Conservation (phyloP, 2,888 invertebrate genomes). For the Uloborus plumipes region DNA sequence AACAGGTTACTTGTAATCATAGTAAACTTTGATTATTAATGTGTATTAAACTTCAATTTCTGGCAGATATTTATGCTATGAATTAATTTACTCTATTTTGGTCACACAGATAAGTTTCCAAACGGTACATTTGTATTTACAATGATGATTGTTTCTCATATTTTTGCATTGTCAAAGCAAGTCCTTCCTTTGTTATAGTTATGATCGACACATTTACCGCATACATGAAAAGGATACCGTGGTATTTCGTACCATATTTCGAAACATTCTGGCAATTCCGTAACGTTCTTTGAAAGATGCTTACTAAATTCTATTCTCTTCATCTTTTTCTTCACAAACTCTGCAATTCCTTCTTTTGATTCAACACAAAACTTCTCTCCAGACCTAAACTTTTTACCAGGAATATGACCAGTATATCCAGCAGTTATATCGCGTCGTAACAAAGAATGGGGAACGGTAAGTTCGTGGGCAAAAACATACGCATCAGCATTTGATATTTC, state of each 20-base stretch:
- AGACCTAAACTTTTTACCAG: constrained; percentile 6
- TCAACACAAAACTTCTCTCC: background rate
- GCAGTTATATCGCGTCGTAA: background rate
- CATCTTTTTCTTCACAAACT: background rate
- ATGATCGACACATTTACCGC: background rate
- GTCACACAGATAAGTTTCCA: too few relatives aligned
- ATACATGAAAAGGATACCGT: background rate
- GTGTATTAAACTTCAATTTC: too few relatives aligned
- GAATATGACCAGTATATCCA: constrained; percentile 18
- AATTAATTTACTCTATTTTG: too few relatives aligned
- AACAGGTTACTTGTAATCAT: too few relatives aligned
- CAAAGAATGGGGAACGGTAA: background rate
- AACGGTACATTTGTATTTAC: too few relatives aligned
- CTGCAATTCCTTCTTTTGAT: background rate
- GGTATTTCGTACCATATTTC: constrained; percentile 24
- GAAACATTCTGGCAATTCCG: background rate
- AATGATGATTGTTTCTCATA: too few relatives aligned
- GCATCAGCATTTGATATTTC: background rate
- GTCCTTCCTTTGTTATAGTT: too few relatives aligned
- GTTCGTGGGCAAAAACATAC: constrained; percentile 1
- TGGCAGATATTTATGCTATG: too few relatives aligned
- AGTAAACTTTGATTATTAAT: too few relatives aligned
- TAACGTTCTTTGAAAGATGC: background rate
- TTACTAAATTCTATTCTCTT: background rate
- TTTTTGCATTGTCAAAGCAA: too few relatives aligned